Conservation (phyloP, 2,888 invertebrate species). For the Athripsodes cinereus region DNA sequence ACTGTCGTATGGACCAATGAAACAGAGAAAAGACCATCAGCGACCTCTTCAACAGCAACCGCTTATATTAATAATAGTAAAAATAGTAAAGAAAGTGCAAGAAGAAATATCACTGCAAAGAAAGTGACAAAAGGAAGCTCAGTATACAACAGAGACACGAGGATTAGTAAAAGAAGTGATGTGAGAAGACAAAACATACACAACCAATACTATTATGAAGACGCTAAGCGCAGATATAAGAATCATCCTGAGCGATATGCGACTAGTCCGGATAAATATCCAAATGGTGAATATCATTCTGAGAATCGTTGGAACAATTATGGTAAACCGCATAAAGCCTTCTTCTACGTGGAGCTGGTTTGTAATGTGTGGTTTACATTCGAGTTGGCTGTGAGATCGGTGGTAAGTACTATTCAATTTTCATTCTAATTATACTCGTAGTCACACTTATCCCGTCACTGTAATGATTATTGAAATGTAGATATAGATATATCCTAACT, state of each 20-base stretch:
- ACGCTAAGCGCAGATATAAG: constrained; percentile 11
- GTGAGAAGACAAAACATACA: constrained; percentile 8
- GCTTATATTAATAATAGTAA: too few species aligned
- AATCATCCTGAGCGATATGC: constrained; percentile 3
- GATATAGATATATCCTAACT: too few species aligned
- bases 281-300: not conserved
- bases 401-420: constrained; percentile 56
- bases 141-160: constrained; percentile 8
- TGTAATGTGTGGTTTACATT: constrained; percentile 97
- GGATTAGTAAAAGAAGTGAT: constrained; percentile 19
- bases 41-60: too few species aligned
- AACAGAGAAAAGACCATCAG: constrained; percentile 20
- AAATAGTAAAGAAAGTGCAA: constrained; percentile 27
- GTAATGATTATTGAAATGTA: too few species aligned
- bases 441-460: too few species aligned
- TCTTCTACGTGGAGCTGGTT: constrained; percentile 87
- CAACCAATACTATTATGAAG: constrained; percentile 11
- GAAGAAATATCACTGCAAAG: constrained; percentile 22
- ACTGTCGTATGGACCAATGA: constrained; percentile 29
- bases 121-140: not conserved
- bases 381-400: constrained; percentile 79
- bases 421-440: not conserved
- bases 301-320: constrained; percentile 20
- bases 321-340: constrained; percentile 64
- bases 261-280: constrained; percentile 2